Evolutionary conservation across 2,797 vertebrate species (phyloP).

Genomic region (Esox masquinongy): DNA sequence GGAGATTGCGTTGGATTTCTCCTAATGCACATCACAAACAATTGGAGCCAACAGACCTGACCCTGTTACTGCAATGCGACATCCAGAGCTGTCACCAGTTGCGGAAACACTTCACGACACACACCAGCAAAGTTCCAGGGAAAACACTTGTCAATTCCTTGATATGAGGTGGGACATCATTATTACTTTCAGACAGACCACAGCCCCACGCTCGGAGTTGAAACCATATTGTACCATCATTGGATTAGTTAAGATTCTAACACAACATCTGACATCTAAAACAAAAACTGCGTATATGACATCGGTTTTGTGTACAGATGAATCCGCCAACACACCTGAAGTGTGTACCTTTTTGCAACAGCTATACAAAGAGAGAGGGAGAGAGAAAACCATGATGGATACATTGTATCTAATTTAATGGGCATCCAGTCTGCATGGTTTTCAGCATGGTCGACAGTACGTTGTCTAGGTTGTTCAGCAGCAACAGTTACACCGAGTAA

Average conservation of each 20-base stretch:
- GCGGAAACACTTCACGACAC: constrained; percentile 1
- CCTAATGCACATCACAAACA: constrained; percentile 36
- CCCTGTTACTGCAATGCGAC: constrained; percentile 15
- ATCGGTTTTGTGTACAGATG: too few relatives aligned
- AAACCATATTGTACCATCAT: not conserved
- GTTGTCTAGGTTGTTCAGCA: too few relatives aligned
- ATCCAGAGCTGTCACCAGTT: constrained; percentile 20
- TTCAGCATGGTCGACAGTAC: too few relatives aligned
- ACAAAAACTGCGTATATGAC: not conserved
- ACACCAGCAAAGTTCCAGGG: constrained; percentile 11
- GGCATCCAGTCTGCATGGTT: constrained; percentile 10
- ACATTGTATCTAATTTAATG: too few relatives aligned
- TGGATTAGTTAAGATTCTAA: not conserved
- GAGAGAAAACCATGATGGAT: too few relatives aligned
- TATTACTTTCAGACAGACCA: constrained; percentile 1
- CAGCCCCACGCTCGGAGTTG: not conserved
- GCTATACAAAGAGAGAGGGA: too few relatives aligned
- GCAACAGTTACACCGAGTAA: constrained; percentile 3
- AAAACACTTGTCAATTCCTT: not conserved
- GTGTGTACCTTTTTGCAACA: too few relatives aligned
- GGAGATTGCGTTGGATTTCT: constrained; percentile 36
- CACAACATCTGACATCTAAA: not conserved
- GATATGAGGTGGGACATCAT: not conserved
- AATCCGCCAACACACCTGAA: too few relatives aligned
- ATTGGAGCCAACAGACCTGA: constrained; percentile 28